Base-by-base conservation (phyloP, 2,888 invertebrate genomes). In the Calameuta pallipes region DNA sequence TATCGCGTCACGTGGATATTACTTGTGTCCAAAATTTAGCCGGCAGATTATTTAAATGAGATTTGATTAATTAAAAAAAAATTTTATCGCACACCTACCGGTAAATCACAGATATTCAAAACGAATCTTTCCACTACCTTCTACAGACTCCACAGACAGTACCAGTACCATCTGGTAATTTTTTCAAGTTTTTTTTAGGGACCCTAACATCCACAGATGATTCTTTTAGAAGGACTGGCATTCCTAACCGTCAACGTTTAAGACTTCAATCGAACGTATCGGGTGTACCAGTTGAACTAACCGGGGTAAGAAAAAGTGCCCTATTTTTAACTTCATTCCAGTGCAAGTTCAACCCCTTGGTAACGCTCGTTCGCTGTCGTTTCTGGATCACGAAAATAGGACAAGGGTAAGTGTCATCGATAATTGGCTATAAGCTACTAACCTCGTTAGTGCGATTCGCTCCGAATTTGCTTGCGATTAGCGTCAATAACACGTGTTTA, bases 401-500 rank as follows among this genome's bases (percentile, higher is more conserved):
- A 80, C 82, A 79, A 80, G 79, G 81, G 81, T 80, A n/a, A 79
- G 23, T 56, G 23, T 56, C 56, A 31, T 3, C 31, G 15, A 34
- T 71, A 71, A 71, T 71, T 71, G 71, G 71, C 71, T 71, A 13
- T 23, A 34, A 11, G 31, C 71, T 81, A 83, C 84, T 85, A 88
- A 89, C 87, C 83, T 86, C 79, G 80, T 88, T 88, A 87, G 80
- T 77, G 70, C 81, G 78, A 85, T 85, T 85, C 79, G 71, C 56
- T 77, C 75, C 79, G 82, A 84, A 85, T 87, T 85, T 82, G 75
- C 75, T 75, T 74, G 74, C 75, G 76, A 75, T 84, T 85, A 85
- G 80, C 83, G 77, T 78, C 80, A 76, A 81, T 80, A 75, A 84
- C 76, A 83, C 85, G 36, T 35, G 80, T 56, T 56, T 56, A 56